These are phyloP conservation scores for Dexiosoma caninum DNA, from an alignment of 2,888 invertebrate species.

Conservation along the genomic window DNA sequence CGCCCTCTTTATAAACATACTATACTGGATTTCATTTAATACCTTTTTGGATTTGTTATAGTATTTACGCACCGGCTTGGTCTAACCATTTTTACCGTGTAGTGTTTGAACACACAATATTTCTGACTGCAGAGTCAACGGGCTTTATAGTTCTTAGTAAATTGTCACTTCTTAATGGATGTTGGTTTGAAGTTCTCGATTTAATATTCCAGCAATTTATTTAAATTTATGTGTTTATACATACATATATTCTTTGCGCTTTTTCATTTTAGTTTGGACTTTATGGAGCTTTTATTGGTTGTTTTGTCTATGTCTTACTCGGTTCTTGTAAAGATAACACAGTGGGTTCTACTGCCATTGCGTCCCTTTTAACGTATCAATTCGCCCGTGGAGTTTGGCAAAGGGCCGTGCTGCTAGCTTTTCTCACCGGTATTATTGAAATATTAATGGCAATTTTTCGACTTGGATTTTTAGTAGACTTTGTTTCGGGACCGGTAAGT, in stretches of 20 bases:
- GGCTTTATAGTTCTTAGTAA: no score
- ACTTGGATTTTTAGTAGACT: slow-evolving; percentile 91
- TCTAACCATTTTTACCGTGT: no score
- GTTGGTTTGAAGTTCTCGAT: no score
- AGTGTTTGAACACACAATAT: no score
- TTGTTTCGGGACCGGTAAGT: slow-evolving; percentile 92
- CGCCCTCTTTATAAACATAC: no score
- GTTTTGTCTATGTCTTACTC: slow-evolving; percentile 92
- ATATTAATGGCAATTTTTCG: slow-evolving; percentile 89
- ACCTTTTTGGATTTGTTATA: no score
- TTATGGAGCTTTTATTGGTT: slow-evolving; percentile 94
- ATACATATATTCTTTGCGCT: neutral
- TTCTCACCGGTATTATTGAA: slow-evolving; percentile 86
- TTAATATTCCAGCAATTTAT: neutral
- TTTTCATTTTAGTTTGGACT: slow-evolving; percentile 86
- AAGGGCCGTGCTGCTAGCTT: slow-evolving; percentile 85
- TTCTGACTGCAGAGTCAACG: no score
- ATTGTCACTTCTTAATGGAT: no score
- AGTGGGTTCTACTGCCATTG: slow-evolving; percentile 94
- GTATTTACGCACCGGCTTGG: no score
- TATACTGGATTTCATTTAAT: no score
- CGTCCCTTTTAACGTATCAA: slow-evolving; percentile 90
- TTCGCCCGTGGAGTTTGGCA: slow-evolving; percentile 83
- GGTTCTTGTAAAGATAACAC: slow-evolving; percentile 96
- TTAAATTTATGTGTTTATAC: no score